Conservation (phyloP, 2,797 vertebrate species). For the Phoxinus dragarum region DNA sequence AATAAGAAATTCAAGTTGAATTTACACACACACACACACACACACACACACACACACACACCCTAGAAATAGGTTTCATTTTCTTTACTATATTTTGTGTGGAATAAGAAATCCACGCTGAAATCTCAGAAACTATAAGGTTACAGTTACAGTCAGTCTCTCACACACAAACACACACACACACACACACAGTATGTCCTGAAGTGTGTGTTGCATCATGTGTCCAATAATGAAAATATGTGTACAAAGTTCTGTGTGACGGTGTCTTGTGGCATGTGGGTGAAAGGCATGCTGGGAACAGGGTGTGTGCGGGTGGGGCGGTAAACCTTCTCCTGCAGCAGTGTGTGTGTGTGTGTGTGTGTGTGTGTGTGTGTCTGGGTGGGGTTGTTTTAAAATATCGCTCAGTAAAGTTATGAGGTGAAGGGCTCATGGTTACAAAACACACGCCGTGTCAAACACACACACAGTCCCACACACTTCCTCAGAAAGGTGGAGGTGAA, state of each 20-base stretch:
- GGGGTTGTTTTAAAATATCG: conserved; percentile 25
- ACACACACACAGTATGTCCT: neutral
- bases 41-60: no score
- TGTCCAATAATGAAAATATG: conserved; percentile 9
- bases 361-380: conserved; percentile 34
- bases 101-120: neutral
- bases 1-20: no score
- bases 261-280: conserved; percentile 41
- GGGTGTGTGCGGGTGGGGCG: conserved; percentile 56
- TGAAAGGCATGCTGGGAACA: conserved; percentile 52
- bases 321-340: conserved; percentile 27
- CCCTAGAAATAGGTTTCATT: neutral
- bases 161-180: no score
- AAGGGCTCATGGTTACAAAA: conserved; percentile 17
- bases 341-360: conserved; percentile 41
- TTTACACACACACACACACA: no score
- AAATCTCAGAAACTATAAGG: neutral
- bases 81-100: neutral
- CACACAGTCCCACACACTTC: neutral
- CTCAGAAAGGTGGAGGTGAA: neutral
- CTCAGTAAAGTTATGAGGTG: conserved; percentile 30
- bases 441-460: neutral
- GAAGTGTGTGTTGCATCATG: neutral
- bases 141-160: neutral
- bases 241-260: conserved; percentile 26